Evolutionary conservation across 2,888 invertebrate species (phyloP).

Genomic region (Ochropleura leucogaster): DNA sequence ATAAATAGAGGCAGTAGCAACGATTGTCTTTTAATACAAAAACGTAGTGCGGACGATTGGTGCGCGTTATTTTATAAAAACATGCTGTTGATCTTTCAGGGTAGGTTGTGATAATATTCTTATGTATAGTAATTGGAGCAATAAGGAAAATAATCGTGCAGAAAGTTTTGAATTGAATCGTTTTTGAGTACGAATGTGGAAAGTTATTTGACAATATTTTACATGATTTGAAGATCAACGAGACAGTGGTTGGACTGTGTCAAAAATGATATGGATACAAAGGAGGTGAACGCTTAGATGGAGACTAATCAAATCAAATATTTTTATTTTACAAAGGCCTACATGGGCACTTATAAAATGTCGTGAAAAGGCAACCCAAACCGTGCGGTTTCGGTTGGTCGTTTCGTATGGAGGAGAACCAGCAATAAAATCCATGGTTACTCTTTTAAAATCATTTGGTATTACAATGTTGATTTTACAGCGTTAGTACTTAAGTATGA

Average conservation of each 20-base stretch:
- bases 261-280: too few relatives aligned
- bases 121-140: neutral
- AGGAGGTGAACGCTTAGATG: neutral
- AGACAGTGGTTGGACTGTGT: neutral
- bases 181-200: neutral
- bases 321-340: too few relatives aligned
- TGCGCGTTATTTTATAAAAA: neutral
- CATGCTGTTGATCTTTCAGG: neutral
- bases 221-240: neutral
- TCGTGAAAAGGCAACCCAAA: too few relatives aligned
- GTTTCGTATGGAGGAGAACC: too few relatives aligned
- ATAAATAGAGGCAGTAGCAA: conserved; percentile 1
- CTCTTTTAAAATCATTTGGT: too few relatives aligned
- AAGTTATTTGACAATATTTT: neutral
- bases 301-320: too few relatives aligned
- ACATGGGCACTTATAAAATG: too few relatives aligned
- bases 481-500: too few relatives aligned
- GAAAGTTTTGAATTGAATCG: too few relatives aligned
- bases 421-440: too few relatives aligned
- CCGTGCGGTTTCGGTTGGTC: too few relatives aligned
- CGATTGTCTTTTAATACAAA: neutral
- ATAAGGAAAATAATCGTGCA: neutral
- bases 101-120: neutral
- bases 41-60: neutral
- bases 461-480: too few relatives aligned